These are phyloP conservation scores for Eupleurogrammus muticus DNA, from an alignment of 2,797 vertebrate genomes.

Conservation along the genomic window DNA sequence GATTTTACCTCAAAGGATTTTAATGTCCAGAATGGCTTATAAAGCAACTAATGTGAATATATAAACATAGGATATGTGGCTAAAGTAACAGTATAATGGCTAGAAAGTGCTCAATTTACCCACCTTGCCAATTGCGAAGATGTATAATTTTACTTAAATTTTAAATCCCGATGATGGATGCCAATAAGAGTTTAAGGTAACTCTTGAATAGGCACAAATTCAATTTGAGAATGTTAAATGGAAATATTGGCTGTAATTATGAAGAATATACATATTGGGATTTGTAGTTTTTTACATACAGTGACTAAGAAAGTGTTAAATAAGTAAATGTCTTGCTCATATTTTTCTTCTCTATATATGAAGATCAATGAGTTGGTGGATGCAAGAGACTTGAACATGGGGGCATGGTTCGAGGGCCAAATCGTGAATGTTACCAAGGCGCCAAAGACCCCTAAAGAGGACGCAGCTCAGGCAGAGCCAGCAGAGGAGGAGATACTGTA, in stretches of 20 bases:
- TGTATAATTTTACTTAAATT: not conserved
- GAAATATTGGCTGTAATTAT: too few species aligned
- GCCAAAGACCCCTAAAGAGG: slow-evolving; percentile 58
- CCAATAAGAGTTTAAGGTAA: not conserved
- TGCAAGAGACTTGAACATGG: slow-evolving; percentile 94
- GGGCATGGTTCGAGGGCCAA: slow-evolving; percentile 97
- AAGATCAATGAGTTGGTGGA: slow-evolving; percentile 95
- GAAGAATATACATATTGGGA: too few species aligned
- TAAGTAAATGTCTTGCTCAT: not conserved
- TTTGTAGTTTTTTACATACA: not conserved
- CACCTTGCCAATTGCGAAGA: not conserved
- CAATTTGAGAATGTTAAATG: not conserved
- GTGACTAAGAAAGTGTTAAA: not conserved
- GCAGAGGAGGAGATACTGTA: slow-evolving; percentile 87
- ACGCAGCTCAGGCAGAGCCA: slow-evolving; percentile 33
- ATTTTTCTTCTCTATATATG: not conserved
- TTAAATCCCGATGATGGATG: not conserved
- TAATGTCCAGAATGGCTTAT: not conserved
- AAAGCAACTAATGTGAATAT: not conserved
- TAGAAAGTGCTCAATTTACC: not conserved
- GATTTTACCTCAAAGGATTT: too few species aligned
- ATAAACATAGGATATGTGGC: not conserved
- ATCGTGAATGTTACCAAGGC: slow-evolving; percentile 89
- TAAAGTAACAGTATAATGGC: not conserved
- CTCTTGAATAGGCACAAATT: not conserved